Evolutionary conservation across 2,888 invertebrate species (phyloP).

Genomic region (Alsophila aescularia): DNA sequence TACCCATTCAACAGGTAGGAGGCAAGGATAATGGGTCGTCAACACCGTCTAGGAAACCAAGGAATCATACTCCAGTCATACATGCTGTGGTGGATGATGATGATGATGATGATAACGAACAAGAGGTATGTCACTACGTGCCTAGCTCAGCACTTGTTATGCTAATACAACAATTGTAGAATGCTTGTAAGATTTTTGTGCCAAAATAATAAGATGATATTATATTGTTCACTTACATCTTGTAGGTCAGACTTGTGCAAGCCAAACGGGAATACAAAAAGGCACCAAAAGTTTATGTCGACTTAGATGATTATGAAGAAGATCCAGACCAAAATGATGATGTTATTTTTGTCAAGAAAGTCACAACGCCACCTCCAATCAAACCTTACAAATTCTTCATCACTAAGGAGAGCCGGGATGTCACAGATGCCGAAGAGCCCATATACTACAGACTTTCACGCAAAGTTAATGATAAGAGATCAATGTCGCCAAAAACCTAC

Average conservation of each 20-base stretch:
- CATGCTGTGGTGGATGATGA: conserved; percentile 67
- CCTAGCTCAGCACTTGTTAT: no score
- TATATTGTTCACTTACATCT: conserved; percentile 41
- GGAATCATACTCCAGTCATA: conserved; percentile 61
- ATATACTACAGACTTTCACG: conserved; percentile 59
- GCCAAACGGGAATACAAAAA: conserved; percentile 56
- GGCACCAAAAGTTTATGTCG: conserved; percentile 62
- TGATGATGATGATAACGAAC: conserved; percentile 59
- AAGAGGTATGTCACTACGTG: background rate
- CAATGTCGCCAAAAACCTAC: conserved; percentile 59
- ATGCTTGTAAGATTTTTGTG: background rate
- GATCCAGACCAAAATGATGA: conserved; percentile 59
- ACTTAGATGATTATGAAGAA: conserved; percentile 64
- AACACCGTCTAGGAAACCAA: conserved; percentile 60
- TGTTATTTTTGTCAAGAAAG: conserved; percentile 71
- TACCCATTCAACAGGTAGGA: conserved; percentile 63
- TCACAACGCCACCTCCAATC: conserved; percentile 54
- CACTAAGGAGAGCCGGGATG: conserved; percentile 45
- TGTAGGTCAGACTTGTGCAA: conserved; percentile 69
- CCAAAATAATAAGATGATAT: background rate
- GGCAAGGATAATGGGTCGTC: conserved; percentile 55
- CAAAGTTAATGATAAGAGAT: conserved; percentile 55
- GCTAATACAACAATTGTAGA: background rate
- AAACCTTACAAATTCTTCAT: conserved; percentile 65
- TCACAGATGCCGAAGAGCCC: conserved; percentile 51